Evolutionary conservation across 37 sponge, comb jelly and placozoan genomes (phyloP).

Genomic region (Spongia lamella): DNA sequence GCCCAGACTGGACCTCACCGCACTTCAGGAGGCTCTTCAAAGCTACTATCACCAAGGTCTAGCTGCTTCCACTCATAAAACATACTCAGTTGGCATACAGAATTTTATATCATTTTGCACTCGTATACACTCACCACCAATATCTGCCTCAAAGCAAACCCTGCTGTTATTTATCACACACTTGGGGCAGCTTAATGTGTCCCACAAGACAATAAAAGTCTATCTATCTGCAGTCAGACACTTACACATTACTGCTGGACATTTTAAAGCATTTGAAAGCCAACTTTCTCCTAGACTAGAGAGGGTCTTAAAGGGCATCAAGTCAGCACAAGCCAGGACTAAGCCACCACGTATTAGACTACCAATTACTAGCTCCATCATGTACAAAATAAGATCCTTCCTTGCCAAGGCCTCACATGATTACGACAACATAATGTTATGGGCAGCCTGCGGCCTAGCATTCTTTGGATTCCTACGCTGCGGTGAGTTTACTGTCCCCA

Average conservation of each 20-base stretch:
- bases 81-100: conserved; percentile 24
- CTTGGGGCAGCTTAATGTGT: too few species aligned
- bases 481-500: conserved; percentile 9
- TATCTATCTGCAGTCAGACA: conserved; percentile 32
- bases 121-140: not conserved
- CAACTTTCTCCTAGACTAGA: conserved; percentile 23
- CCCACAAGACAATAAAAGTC: conserved; percentile 3
- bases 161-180: conserved; percentile 15
- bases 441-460: too few species aligned
- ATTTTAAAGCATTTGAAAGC: too few species aligned
- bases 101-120: conserved; percentile 36
- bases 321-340: not conserved
- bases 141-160: not conserved
- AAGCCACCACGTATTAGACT: conserved; percentile 2
- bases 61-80: conserved; percentile 25
- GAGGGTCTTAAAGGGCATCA: conserved; percentile 20
- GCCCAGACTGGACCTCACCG: conserved; percentile 37
- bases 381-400: not conserved
- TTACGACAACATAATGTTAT: too few species aligned
- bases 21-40: conserved; percentile 16
- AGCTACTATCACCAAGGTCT: conserved; percentile 1
- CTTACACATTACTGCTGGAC: too few species aligned
- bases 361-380: conserved; percentile 35
- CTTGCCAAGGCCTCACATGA: too few species aligned
- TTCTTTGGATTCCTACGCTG: conserved; percentile 16